Percentiles rank a stretch among this genome's conserved stretches.
Conservation (phyloP, 2,888 invertebrate species). For the Chrysotoxum bicinctum region DNA sequence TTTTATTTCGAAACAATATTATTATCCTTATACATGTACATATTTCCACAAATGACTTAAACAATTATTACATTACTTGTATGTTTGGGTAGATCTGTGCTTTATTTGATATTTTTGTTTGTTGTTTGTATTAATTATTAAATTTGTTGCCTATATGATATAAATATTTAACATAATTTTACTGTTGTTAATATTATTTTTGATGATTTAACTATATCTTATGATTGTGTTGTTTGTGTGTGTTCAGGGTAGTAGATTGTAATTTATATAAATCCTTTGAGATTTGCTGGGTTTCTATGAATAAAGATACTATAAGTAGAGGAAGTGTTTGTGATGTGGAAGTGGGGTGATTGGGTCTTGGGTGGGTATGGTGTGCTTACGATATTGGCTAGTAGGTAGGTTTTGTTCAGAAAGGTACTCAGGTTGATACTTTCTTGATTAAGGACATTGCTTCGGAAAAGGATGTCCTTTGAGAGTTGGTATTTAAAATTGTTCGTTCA, state of each 20-base stretch:
- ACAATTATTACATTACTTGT: slow-evolving; percentile 36
- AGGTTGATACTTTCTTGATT: slow-evolving; percentile 50
- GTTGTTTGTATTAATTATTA: slow-evolving; percentile 6
- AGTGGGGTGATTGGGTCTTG: not conserved
- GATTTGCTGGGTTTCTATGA: not conserved
- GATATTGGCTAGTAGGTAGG: slow-evolving; percentile 68
- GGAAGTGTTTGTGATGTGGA: slow-evolving; percentile 9
- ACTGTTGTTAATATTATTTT: slow-evolving; percentile 40
- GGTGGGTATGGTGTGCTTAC: slow-evolving; percentile 29
- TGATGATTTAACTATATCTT: slow-evolving; percentile 36
- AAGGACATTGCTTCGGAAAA: slow-evolving; percentile 29
- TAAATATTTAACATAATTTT: slow-evolving; percentile 46
- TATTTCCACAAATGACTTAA: slow-evolving; percentile 33
- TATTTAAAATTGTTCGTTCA: slow-evolving; percentile 37
- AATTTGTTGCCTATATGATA: slow-evolving; percentile 25
- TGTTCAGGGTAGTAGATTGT: not conserved
- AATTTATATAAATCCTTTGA: slow-evolving; percentile 14
- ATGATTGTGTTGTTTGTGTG: slow-evolving; percentile 42
- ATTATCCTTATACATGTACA: slow-evolving; percentile 40
- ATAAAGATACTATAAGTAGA: not conserved
- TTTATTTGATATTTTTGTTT: slow-evolving; percentile 46
- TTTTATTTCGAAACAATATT: slow-evolving; percentile 50
- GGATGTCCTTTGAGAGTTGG: slow-evolving; percentile 3
- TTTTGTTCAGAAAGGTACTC: slow-evolving; percentile 51
- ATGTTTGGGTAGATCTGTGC: slow-evolving; percentile 58